Base-by-base conservation (phyloP, 2,888 invertebrate genomes). In the Sesia apiformis region DNA sequence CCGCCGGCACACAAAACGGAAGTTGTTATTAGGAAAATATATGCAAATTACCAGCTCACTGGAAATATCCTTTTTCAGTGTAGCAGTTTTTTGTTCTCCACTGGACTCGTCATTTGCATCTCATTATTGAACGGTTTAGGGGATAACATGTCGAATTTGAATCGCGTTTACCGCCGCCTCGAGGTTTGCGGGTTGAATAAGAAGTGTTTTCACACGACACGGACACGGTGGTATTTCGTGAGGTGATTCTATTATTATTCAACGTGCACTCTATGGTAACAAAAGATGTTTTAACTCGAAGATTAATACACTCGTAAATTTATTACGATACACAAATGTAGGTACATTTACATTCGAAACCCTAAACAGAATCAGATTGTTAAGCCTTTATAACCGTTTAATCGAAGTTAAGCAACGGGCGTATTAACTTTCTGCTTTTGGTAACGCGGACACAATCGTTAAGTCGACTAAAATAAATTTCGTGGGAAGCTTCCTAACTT, bases 1-100 rank as follows among this genome's bases (percentile, higher is more conserved):
- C 74, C 74, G 73, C 74, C 75, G 70, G 66, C 66, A 64, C 63
- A 72, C 65, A 67, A 72, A 78, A 81, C 84, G 86, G 86, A 87
- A 84, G 84, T 83, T 76, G 67, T 78, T 82, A 83, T 82, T 81
- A 81, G 78, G 76, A 81, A 84, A 86, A 84, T 85, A 73, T 82
- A 85, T 86, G 85, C 76, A 86, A 84, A 87, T 83, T 76, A 76
- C 71, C 67, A 70, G 67, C 74, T 79, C 75, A 75, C 70, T 76
- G 76, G 73, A 78, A 78, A 73, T 74, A 78, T 75, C 72, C 78
- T 70, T 73, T 78, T 74, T 66, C 68, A 72, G 66, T 69, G 67
- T 65, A 65, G 71, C 66, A 69, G 71, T 74, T 80, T 75, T 81
- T 81, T 80, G 76, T 77, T 76, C 70, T 68, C 78, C 76, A 69